Base-by-base conservation (phyloP, 2,888 invertebrate genomes). In the Mactromeris polynyma region DNA sequence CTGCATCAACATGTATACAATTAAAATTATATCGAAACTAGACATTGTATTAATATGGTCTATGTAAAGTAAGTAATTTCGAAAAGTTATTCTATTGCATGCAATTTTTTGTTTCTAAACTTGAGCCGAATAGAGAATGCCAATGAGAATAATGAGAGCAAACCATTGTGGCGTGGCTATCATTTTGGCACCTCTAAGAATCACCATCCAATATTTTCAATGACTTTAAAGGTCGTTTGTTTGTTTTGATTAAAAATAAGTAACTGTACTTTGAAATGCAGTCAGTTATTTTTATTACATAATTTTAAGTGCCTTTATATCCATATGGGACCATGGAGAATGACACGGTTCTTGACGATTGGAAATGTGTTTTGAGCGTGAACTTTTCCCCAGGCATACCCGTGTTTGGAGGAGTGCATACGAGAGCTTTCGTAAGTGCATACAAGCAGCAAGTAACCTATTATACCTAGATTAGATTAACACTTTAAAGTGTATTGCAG, bases 381-480 rank as follows among this genome's bases (percentile, higher is more conserved):
- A 17, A n/a, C 17, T 81, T 81, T 81, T 2, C 81, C 14, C 51
- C 81, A 17, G 81, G 81, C 11, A n/a, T 81, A 31, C 81, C 81
- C 4, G 17, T 54, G 19, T 51, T 33, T 81, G 51, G 26, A 46
- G 31, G 19, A 31, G 19, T 31, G 21, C 54, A 81, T 54, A 51
- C n/a, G 14, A 51, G 31, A 19, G 4, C 54, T 21, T 51, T 46
- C 36, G 46, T 81, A 51, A 81, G 81, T 81, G 19, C 26, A 69
- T 11, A 69, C n/a, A 19, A n/a, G 11, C 14, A 26, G 2, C 17
- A 2, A 69, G 2, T n/a, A 11, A 4, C n/a, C 21, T 7, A 26
- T 69, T 33, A n/a, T 69, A 69, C 26, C 69, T 31, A n/a, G 6
- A n/a, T n/a, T 69, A 1, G n/a, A 33, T 64, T 26, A 11, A 26